Conservation (phyloP, 1,140 invertebrate species). For the Euwallacea similis region DNA sequence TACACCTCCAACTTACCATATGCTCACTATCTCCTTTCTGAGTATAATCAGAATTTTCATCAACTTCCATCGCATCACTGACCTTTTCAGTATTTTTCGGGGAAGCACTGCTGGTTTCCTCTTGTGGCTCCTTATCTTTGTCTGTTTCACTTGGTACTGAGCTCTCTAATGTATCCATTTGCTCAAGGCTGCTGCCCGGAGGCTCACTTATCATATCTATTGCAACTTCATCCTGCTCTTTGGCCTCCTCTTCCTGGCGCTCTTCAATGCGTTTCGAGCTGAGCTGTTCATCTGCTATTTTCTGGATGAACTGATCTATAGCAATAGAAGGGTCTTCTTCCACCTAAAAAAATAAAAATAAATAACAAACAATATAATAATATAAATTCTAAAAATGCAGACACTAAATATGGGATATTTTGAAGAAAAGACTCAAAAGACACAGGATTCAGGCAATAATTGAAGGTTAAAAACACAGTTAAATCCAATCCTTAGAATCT, state of each 20-base stretch:
- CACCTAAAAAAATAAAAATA: slow-evolving; percentile 5
- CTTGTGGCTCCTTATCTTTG: neutral
- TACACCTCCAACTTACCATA: neutral
- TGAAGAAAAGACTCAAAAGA: no score
- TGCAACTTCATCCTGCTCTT: slow-evolving; percentile 8
- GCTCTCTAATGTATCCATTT: neutral
- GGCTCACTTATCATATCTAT: no score
- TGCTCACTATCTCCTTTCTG: slow-evolving; percentile 6
- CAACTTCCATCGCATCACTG: slow-evolving; percentile 23
- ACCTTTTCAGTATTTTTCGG: neutral
- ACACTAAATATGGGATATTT: no score
- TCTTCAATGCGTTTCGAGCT: slow-evolving; percentile 33
- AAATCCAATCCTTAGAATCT: no score
- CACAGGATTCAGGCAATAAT: no score
- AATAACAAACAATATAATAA: neutral
- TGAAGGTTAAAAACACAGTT: no score
- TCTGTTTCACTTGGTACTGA: neutral
- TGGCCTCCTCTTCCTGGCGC: slow-evolving; percentile 30
- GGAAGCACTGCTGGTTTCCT: neutral
- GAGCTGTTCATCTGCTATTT: slow-evolving; percentile 38
- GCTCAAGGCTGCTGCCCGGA: neutral
- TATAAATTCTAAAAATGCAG: neutral
- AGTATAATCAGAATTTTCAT: neutral
- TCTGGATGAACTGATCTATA: slow-evolving; percentile 36
- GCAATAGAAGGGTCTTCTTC: slow-evolving; percentile 36